These are phyloP conservation scores for Phaenicophaeus curvirostris DNA, from an alignment of 2,797 vertebrate genomes.

Conservation along the genomic window DNA sequence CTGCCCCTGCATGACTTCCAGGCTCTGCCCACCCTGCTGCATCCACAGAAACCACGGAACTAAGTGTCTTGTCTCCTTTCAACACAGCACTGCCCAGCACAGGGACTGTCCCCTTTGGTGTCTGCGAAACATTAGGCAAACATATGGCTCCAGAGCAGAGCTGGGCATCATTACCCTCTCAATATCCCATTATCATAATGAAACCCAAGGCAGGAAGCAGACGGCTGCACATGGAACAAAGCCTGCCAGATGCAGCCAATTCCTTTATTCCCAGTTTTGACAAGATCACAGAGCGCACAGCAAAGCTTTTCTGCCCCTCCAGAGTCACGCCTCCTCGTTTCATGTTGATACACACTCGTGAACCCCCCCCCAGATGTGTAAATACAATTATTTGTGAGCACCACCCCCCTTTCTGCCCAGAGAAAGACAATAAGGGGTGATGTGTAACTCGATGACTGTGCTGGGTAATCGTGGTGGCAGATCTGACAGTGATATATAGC, in stretches of 20 bases:
- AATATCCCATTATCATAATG: not conserved
- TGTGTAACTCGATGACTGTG: fast-evolving
- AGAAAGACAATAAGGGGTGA: not conserved
- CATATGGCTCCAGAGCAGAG: not conserved
- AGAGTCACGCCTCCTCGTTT: not conserved
- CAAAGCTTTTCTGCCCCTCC: not conserved
- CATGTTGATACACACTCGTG: fast-evolving
- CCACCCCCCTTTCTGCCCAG: too few species aligned
- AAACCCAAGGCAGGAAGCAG: not conserved
- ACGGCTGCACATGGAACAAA: not conserved
- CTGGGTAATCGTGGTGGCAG: not conserved
- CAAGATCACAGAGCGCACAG: not conserved
- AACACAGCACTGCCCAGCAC: not conserved
- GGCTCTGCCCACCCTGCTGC: not conserved
- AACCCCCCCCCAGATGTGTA: fast-evolving
- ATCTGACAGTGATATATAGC: not conserved
- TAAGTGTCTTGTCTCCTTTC: fast-evolving
- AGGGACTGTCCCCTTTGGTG: not conserved
- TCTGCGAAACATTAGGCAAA: not conserved
- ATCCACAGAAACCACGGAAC: not conserved
- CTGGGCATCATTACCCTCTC: not conserved
- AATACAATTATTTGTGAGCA: not conserved
- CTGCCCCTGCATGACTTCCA: not conserved
- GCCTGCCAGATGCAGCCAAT: not conserved
- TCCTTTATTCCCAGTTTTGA: not conserved